A percentile compares a stretch with the other conserved stretches of the same genome.
Evolutionary conservation across 2,797 vertebrate genomes (phyloP).

Genomic region (Enteromius thamalakanensis): DNA sequence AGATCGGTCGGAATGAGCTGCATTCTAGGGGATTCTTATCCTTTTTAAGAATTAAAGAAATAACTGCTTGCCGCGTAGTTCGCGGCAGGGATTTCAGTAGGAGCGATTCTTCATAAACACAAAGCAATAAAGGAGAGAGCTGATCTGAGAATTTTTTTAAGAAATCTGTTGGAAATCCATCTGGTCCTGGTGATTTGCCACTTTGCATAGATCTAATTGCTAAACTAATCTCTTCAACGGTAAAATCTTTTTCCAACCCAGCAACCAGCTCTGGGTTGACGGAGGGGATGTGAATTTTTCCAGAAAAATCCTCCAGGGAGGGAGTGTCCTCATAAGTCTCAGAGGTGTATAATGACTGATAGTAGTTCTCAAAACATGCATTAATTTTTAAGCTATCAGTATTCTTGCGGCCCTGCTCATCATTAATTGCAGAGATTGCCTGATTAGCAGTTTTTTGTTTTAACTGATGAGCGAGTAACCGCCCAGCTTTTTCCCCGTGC

Average conservation of each 20-base stretch:
- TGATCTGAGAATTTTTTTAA: conserved; percentile 21
- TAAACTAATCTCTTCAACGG: background rate
- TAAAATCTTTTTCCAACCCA: background rate
- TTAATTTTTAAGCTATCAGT: conserved; percentile 12
- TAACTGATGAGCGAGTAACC: background rate
- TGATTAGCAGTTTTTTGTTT: background rate
- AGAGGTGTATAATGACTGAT: background rate
- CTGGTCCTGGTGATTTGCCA: conserved; percentile 8
- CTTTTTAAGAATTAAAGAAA: background rate
- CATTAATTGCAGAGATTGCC: background rate
- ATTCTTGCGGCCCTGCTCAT: background rate
- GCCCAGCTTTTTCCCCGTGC: conserved; percentile 13
- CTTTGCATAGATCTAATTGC: conserved; percentile 10
- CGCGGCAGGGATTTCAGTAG: too few species aligned
- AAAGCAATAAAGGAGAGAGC: background rate
- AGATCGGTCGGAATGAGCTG: conserved; percentile 28
- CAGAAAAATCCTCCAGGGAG: background rate
- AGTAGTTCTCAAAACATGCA: conserved; percentile 9
- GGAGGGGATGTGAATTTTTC: background rate
- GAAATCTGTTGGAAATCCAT: conserved; percentile 17
- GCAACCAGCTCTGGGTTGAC: background rate
- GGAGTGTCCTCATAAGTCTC: background rate
- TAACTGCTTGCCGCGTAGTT: too few species aligned
- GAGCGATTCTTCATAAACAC: background rate
- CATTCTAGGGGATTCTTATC: background rate